These are phyloP conservation scores for Artemia sinica DNA, from an alignment of 2,888 invertebrate genomes.

Conservation along the genomic window DNA sequence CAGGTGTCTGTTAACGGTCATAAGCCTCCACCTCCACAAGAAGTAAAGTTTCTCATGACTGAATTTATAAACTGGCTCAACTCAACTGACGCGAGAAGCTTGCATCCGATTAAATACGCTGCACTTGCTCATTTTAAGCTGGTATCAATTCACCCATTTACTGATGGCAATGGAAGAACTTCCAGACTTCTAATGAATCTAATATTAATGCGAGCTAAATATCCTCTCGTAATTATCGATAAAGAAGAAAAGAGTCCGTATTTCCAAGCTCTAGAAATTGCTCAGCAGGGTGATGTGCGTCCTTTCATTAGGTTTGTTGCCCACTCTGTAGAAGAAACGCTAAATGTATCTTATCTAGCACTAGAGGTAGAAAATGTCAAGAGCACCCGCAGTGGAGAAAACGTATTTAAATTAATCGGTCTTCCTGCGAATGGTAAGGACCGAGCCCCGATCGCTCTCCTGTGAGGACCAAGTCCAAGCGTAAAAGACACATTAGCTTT, in stretches of 20 bases:
- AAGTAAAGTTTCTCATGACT: constrained; percentile 61
- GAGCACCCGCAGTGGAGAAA: too few species aligned
- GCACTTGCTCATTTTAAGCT: constrained; percentile 91
- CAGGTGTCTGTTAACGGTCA: constrained; percentile 93
- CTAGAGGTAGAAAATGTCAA: too few species aligned
- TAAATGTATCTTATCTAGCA: constrained; percentile 39
- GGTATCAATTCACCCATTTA: constrained; percentile 90
- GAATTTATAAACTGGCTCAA: constrained; percentile 84
- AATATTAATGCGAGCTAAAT: constrained; percentile 82
- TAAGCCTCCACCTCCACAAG: constrained; percentile 68
- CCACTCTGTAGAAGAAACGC: constrained; percentile 68
- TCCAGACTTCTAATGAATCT: constrained; percentile 89
- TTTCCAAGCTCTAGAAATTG: constrained; percentile 71
- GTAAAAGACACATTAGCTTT: too few species aligned
- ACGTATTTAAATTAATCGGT: too few species aligned
- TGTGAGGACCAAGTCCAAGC: too few species aligned
- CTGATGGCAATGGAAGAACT: constrained; percentile 90
- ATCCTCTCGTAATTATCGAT: constrained; percentile 82
- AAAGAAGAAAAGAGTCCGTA: constrained; percentile 62
- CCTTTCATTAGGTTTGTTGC: constrained; percentile 93
- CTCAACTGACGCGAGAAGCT: constrained; percentile 60
- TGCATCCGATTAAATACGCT: constrained; percentile 85
- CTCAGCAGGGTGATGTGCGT: constrained; percentile 82
- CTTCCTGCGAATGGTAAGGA: too few species aligned
- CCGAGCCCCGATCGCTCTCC: too few species aligned